Base-by-base conservation (phyloP, 2,888 invertebrate genomes). In the Neoscelio sp. region DNA sequence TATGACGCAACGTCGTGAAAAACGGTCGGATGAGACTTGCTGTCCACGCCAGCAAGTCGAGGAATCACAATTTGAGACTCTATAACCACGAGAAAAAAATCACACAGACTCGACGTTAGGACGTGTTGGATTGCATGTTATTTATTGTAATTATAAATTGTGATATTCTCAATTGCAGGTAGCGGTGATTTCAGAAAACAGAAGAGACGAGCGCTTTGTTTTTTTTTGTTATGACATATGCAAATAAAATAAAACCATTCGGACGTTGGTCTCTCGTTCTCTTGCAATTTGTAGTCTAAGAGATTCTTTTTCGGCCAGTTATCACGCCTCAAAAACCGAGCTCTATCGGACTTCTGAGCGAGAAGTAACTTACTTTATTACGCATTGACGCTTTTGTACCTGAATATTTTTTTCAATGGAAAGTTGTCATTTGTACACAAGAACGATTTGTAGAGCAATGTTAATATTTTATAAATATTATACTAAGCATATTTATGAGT, bases 331-430 rank as follows among this genome's bases (percentile, higher is more conserved):
- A 54, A 70, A 70, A 40, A 48, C 33, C 54, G 48, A 68, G 28
- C 44, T 67, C 38, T 62, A 28, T 68, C 62, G 68, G n/a, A 68
- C 76, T 54, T 75, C 42, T 67, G 38, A 50, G 44, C 44, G 65
- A 65, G 30, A 74, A 52, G 56, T 56, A 73, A 65, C 48, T 54
- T 46, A 64, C 15, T 28, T 60, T 60, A 52, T 67, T 68, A 54
- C 40, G 60, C 56, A 62, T 64, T 68, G 64, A 70, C 70, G 56
- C 76, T 76, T 76, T 76, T 76, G 64, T 76, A 76, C 76, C 70
- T 62, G 74, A 65, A n/a, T n/a, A 23, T 44, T 46, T 46, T 58
- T 68, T 40, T 17, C 8, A 20, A 46, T 67, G 26, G 12, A 10
- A 46, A 42, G 20, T 44, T 20, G 6, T 23, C 23, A 23, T 23